A percentile compares a stretch with the other conserved stretches of the same genome.
phyloP scores from a whole-genome alignment of 1,140 invertebrate genomes.

The Drosophila biarmipes region DNA sequence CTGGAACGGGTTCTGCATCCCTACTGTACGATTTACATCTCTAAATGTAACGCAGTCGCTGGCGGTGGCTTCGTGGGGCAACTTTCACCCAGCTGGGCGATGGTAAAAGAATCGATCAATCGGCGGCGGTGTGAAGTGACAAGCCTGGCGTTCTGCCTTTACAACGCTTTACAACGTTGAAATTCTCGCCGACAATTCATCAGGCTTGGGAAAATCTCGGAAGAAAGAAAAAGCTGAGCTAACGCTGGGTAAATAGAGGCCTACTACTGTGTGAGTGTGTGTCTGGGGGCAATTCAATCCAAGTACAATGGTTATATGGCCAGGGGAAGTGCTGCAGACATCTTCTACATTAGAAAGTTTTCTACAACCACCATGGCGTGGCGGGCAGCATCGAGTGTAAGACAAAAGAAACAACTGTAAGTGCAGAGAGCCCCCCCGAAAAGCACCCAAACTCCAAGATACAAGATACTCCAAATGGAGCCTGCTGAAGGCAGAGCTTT shows the following conservation, averaged over 20 bases:
- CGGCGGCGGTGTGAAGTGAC: constrained; percentile 35
- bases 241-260: constrained; percentile 52
- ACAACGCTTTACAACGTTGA: constrained; percentile 36
- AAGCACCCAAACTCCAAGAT: constrained; percentile 31
- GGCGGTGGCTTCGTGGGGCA: constrained; percentile 23
- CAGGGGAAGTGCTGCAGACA: constrained; percentile 45
- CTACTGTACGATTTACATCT: constrained; percentile 15
- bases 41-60: constrained; percentile 22
- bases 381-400: constrained; percentile 39
- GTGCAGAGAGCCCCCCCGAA: constrained; percentile 44
- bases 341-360: constrained; percentile 82
- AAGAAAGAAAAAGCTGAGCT: constrained; percentile 58
- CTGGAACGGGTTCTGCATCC: constrained; percentile 17
- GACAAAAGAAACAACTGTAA: constrained; percentile 73
- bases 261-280: constrained; percentile 48
- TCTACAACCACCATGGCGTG: constrained; percentile 23
- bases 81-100: constrained; percentile 63
- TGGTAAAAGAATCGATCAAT: constrained; percentile 51
- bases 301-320: constrained; percentile 28
- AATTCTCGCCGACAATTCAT: constrained; percentile 50
- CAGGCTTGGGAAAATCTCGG: constrained; percentile 65
- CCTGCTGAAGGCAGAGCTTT: constrained; percentile 59
- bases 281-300: constrained; percentile 61
- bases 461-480: constrained; percentile 49
- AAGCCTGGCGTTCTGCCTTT: constrained; percentile 23